These are phyloP conservation scores for Tromatobia lineatoria DNA, from an alignment of 2,888 invertebrate genomes.

Conservation along the genomic window DNA sequence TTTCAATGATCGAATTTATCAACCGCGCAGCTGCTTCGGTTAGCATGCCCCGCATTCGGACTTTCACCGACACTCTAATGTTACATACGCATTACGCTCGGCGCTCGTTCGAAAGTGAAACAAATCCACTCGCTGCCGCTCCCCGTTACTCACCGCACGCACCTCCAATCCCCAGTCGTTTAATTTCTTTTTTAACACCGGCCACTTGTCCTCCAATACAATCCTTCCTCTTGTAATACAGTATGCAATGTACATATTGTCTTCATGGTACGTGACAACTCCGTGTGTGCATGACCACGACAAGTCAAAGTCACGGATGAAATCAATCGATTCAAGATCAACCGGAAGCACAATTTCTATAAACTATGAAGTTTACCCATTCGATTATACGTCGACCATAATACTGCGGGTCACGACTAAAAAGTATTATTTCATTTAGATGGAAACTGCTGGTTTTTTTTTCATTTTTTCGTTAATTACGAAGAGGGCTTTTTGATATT, in stretches of 20 bases:
- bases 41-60: conserved; percentile 53
- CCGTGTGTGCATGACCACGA: neutral
- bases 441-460: too few species aligned
- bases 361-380: neutral
- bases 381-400: neutral
- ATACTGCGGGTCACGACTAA: neutral
- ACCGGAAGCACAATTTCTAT: neutral
- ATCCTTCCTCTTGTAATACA: neutral
- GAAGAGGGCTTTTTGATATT: too few species aligned
- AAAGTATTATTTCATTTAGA: too few species aligned
- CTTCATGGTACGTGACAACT: neutral
- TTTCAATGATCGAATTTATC: conserved; percentile 77
- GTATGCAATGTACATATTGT: neutral
- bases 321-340: neutral
- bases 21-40: conserved; percentile 50
- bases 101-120: conserved; percentile 80
- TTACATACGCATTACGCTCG: conserved; percentile 76
- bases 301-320: neutral
- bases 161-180: conserved; percentile 40
- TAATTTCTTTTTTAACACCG: conserved; percentile 31
- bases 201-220: neutral
- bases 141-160: conserved; percentile 60
- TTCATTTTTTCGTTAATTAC: too few species aligned
- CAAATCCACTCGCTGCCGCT: conserved; percentile 74
- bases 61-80: conserved; percentile 81